phyloP scores from a whole-genome alignment of 2,888 invertebrate genomes.

The Parnassius mnemosyne region DNA sequence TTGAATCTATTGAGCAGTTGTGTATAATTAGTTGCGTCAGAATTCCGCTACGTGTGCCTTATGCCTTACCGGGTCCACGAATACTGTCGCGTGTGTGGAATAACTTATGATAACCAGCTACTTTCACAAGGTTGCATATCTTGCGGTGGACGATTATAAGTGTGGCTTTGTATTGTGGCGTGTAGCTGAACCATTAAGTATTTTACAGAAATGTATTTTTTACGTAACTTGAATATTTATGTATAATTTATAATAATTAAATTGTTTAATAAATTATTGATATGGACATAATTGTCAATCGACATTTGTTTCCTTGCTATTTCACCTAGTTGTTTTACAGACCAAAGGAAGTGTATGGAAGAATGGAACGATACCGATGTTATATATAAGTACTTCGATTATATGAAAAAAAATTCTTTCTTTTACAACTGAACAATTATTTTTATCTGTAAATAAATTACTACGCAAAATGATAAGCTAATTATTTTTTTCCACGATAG shows the following conservation, averaged over 20 bases:
- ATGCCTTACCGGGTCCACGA: constrained; percentile 58
- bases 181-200: neutral
- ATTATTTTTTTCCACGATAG: constrained; percentile 12
- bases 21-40: constrained; percentile 76
- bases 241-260: too few species aligned
- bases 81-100: constrained; percentile 62
- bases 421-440: constrained; percentile 5
- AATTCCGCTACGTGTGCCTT: constrained; percentile 54
- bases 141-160: constrained; percentile 11
- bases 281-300: too few species aligned
- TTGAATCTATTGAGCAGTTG: constrained; percentile 55
- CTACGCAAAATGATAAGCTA: constrained; percentile 8
- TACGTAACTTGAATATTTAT: too few species aligned
- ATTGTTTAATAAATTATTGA: too few species aligned
- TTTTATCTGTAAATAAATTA: constrained; percentile 4
- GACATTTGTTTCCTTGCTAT: too few species aligned
- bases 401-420: neutral
- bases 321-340: too few species aligned
- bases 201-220: too few species aligned
- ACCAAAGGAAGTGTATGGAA: too few species aligned
- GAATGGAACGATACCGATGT: neutral
- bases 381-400: neutral
- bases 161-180: constrained; percentile 2
- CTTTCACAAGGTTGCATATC: constrained; percentile 69
- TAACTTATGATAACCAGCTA: constrained; percentile 54